A percentile compares a stretch with the other conserved stretches of the same genome.
phyloP scores from a whole-genome alignment of 2,113 vertebrate genomes.

The Colaptes auratus region DNA sequence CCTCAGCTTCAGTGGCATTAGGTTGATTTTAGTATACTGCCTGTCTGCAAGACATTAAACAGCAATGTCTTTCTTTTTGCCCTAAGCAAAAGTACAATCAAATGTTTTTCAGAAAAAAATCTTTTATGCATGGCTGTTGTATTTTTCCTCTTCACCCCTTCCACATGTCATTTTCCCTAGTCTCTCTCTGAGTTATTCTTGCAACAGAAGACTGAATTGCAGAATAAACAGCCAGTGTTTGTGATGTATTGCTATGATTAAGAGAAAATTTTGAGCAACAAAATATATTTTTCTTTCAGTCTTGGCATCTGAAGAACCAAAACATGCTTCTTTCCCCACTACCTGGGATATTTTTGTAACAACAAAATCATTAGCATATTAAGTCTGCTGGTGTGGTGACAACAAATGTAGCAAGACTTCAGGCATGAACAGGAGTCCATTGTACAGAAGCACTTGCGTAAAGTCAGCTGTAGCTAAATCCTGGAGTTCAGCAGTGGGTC shows the following conservation, averaged over 20 bases:
- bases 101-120: background rate
- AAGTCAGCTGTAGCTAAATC: slow-evolving; percentile 27
- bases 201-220: background rate
- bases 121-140: background rate
- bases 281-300: background rate
- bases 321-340: background rate
- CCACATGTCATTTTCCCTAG: background rate
- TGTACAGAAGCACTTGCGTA: background rate
- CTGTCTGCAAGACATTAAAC: background rate
- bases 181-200: background rate
- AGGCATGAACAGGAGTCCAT: background rate
- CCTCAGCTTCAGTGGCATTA: background rate
- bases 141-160: background rate
- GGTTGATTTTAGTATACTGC: background rate
- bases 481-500: background rate
- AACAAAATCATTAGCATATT: background rate
- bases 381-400: background rate
- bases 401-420: slow-evolving; percentile 1
- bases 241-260: background rate
- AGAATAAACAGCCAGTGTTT: background rate
- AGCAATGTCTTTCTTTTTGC: background rate
- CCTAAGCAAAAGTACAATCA: background rate
- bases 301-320: background rate
- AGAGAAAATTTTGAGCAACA: background rate
- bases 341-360: background rate